phyloP scores from a whole-genome alignment of 2,888 invertebrate species.

The Chesias legatella region DNA sequence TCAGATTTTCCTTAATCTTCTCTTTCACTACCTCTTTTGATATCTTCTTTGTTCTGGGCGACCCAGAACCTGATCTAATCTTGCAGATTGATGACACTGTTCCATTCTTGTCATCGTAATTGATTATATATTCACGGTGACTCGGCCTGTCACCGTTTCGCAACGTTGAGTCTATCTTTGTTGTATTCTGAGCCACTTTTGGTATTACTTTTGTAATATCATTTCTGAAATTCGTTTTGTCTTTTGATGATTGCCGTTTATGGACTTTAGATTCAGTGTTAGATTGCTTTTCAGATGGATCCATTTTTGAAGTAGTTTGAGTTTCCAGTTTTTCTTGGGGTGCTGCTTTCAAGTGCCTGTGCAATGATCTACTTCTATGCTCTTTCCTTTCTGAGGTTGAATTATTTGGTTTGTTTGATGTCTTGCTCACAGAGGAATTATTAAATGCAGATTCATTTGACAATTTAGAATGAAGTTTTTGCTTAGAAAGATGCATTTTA shows the following conservation, averaged over 20 bases:
- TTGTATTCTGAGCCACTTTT: conserved; percentile 29
- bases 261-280: conserved; percentile 20
- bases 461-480: conserved; percentile 7
- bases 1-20: conserved; percentile 47
- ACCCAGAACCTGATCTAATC: conserved; percentile 49
- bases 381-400: conserved; percentile 25
- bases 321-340: conserved; percentile 8
- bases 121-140: conserved; percentile 67
- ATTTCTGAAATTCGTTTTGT: conserved; percentile 26
- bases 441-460: conserved; percentile 17
- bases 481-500: conserved; percentile 7
- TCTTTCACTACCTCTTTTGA: conserved; percentile 48
- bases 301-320: conserved; percentile 20
- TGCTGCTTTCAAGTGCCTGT: conserved; percentile 26
- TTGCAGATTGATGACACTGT: conserved; percentile 70
- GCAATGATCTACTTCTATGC: conserved; percentile 32
- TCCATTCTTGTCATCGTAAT: conserved; percentile 73
- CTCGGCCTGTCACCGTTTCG: conserved; percentile 40
- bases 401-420: conserved; percentile 12
- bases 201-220: conserved; percentile 31
- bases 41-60: conserved; percentile 50
- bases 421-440: conserved; percentile 18
- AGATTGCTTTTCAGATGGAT: conserved; percentile 16
- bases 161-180: conserved; percentile 31
- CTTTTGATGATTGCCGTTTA: conserved; percentile 33